A percentile compares a stretch with the other conserved stretches of the same genome.
These are phyloP conservation scores for Pseudocheirus occidentalis DNA, from an alignment of 2,797 vertebrate genomes.

Conservation along the genomic window DNA sequence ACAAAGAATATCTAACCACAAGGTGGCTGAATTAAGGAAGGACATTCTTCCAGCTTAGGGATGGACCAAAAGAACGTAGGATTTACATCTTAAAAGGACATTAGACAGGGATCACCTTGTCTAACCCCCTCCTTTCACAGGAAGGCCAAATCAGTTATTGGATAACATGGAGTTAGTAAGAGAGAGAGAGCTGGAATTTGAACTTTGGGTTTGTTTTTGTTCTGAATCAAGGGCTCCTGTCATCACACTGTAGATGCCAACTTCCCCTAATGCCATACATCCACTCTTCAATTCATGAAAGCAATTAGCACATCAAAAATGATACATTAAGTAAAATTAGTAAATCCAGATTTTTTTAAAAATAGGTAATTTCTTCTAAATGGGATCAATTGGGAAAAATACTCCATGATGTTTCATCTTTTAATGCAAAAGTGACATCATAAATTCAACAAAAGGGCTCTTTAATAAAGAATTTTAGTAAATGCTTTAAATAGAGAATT, in stretches of 20 bases:
- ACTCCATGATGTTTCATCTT: not conserved
- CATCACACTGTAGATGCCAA: not conserved
- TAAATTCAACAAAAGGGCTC: not conserved
- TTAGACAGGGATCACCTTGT: not conserved
- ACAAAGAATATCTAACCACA: not conserved
- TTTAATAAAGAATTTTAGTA: not conserved
- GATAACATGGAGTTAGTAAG: not conserved
- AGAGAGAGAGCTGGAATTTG: not conserved
- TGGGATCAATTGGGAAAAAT: not conserved
- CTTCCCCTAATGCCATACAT: not conserved
- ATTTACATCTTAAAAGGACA: not conserved
- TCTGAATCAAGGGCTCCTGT: not conserved
- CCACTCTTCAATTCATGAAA: not conserved
- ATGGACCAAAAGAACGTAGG: not conserved
- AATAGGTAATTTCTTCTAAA: not conserved
- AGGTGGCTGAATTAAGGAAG: not conserved
- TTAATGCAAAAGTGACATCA: not conserved
- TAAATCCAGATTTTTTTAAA: not conserved
- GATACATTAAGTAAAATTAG: not conserved
- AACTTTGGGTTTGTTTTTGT: not conserved
- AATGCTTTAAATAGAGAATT: not conserved
- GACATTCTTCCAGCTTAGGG: not conserved
- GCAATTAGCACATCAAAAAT: not conserved
- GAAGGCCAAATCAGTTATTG: not conserved
- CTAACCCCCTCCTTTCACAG: not conserved